These are phyloP conservation scores for Copidosoma floridanum DNA, from an alignment of 1,140 invertebrate species.

Conservation along the genomic window DNA sequence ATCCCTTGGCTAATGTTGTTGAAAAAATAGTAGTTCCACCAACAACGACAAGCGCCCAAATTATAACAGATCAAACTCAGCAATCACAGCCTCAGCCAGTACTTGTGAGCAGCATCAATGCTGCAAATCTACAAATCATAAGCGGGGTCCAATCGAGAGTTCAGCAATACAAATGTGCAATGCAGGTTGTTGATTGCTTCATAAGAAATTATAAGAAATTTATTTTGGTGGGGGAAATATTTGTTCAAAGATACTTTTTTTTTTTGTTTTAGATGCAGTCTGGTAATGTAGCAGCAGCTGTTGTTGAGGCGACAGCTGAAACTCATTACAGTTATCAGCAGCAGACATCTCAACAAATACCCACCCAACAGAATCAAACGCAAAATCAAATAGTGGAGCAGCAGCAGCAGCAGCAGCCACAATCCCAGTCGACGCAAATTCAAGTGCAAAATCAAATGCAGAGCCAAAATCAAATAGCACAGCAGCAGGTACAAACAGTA, in stretches of 20 bases:
- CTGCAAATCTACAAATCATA: conserved; percentile 58
- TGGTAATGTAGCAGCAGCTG: conserved; percentile 49
- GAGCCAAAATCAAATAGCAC: conserved; percentile 53
- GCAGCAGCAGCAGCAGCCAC: conserved; percentile 35
- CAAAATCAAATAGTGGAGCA: conserved; percentile 51
- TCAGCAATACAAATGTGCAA: conserved; percentile 58
- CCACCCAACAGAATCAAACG: conserved; percentile 45
- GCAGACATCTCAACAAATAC: conserved; percentile 48
- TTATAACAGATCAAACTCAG: conserved; percentile 35
- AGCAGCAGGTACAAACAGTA: conserved; percentile 44
- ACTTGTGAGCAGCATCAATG: conserved; percentile 57
- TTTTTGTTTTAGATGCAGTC: conserved; percentile 47
- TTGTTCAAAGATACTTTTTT: background rate
- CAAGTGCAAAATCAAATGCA: conserved; percentile 54
- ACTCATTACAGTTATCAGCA: conserved; percentile 53
- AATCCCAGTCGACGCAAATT: conserved; percentile 53
- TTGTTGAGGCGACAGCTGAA: conserved; percentile 50
- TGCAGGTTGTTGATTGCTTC: conserved; percentile 47
- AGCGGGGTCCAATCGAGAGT: conserved; percentile 55
- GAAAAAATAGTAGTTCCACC: conserved; percentile 38
- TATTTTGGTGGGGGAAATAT: background rate
- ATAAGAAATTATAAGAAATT: background rate
- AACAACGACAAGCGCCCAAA: conserved; percentile 26
- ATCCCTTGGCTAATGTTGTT: conserved; percentile 50
- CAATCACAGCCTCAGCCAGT: conserved; percentile 49